A percentile compares a stretch with the other conserved stretches of the same genome.
Evolutionary conservation across 2,113 vertebrate genomes (phyloP).

Genomic region (Equus quagga): DNA sequence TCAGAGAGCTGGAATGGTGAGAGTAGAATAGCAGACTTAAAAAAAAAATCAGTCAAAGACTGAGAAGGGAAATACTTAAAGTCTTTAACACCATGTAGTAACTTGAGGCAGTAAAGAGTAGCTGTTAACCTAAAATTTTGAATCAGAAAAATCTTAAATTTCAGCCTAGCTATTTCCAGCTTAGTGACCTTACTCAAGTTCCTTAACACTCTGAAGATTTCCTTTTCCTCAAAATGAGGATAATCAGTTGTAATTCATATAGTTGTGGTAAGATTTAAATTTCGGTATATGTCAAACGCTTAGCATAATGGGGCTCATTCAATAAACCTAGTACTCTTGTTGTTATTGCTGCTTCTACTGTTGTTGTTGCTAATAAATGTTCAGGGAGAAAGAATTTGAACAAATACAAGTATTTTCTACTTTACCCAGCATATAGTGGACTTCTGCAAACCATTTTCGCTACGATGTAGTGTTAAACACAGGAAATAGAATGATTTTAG

Average conservation of each 20-base stretch:
- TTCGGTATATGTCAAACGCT: neutral
- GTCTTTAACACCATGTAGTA: neutral
- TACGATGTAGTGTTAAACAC: neutral
- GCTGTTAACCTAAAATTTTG: neutral
- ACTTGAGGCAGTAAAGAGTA: neutral
- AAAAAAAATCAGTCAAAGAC: neutral
- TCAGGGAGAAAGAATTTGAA: conserved; percentile 24
- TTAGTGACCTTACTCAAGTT: neutral
- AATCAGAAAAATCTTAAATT: conserved; percentile 6
- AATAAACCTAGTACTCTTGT: neutral
- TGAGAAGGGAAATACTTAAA: neutral
- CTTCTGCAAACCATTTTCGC: neutral
- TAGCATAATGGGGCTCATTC: neutral
- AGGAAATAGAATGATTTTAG: neutral
- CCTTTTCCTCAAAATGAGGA: neutral
- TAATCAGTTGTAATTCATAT: neutral
- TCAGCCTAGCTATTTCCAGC: neutral
- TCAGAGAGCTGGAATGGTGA: neutral
- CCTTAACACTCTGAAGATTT: neutral
- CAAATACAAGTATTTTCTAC: neutral
- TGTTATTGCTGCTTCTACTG: neutral
- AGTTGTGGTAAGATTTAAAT: neutral
- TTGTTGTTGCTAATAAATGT: neutral
- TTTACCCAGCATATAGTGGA: neutral
- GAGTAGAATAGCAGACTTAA: neutral